Percentiles rank a stretch among this genome's conserved stretches.
Conservation (phyloP, 2,888 invertebrate genomes). For the Dascillus cervinus region DNA sequence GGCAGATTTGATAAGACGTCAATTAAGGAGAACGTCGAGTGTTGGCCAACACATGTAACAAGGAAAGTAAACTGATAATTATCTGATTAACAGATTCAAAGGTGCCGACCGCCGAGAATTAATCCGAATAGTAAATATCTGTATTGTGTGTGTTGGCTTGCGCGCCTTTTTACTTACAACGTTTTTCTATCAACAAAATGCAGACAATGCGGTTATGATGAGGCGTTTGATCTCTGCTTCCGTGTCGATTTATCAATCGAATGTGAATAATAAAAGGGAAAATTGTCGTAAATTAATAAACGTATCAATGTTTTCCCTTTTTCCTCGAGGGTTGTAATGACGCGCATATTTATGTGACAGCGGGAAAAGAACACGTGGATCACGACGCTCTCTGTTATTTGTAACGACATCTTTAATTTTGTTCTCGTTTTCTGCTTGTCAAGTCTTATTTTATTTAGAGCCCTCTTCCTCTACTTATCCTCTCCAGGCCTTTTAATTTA, state of each 20-base stretch:
- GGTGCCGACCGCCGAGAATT: constrained; percentile 32
- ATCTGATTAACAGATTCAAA: constrained; percentile 35
- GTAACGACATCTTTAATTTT: constrained; percentile 23
- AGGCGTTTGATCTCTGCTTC: too few species aligned
- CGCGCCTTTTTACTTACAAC: too few species aligned
- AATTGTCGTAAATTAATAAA: too few species aligned
- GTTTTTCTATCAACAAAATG: too few species aligned
- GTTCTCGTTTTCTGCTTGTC: constrained; percentile 22
- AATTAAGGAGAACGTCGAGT: constrained; percentile 29
- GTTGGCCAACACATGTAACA: constrained; percentile 34
- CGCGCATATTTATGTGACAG: too few species aligned
- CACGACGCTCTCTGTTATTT: constrained; percentile 20
- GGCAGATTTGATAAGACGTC: constrained; percentile 34
- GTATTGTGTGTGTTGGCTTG: constrained; percentile 23
- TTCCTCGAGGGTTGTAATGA: too few species aligned
- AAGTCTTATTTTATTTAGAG: constrained; percentile 21
- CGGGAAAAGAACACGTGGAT: constrained; percentile 10
- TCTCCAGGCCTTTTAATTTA: constrained; percentile 25
- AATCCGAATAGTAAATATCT: constrained; percentile 31
- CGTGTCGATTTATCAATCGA: too few species aligned
- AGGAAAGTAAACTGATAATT: constrained; percentile 36
- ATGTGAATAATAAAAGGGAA: too few species aligned
- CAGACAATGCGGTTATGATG: too few species aligned
- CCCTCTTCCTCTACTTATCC: constrained; percentile 17
- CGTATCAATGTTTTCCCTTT: too few species aligned